These are phyloP conservation scores for Lacerta bilineata DNA, from an alignment of 2,797 vertebrate species.

Conservation along the genomic window DNA sequence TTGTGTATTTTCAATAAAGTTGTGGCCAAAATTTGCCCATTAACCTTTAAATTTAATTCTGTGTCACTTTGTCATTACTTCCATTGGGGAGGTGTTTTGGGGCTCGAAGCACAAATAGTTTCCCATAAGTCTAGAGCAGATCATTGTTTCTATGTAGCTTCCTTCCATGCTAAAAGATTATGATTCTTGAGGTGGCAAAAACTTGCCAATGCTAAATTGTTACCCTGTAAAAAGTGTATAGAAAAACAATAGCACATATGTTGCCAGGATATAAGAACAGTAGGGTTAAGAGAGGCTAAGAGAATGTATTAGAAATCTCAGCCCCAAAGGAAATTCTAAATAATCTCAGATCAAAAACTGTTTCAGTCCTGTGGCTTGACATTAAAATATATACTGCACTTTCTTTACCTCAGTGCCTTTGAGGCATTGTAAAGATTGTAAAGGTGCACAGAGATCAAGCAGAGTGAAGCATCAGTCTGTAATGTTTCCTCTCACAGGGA, in stretches of 20 bases:
- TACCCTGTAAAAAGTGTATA: background rate
- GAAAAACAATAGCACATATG: background rate
- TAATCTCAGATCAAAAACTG: conserved; percentile 64
- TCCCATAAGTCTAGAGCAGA: background rate
- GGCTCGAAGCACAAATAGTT: background rate
- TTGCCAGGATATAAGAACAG: background rate
- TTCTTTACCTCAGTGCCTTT: conserved; percentile 52
- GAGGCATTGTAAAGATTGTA: conserved; percentile 56
- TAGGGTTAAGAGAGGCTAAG: background rate
- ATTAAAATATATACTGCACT: conserved; percentile 33
- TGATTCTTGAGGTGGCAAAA: background rate
- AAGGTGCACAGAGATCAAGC: conserved; percentile 57
- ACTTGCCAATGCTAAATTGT: background rate
- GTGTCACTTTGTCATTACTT: too few species aligned
- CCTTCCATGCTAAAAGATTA: background rate
- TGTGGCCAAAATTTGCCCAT: too few species aligned
- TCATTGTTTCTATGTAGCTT: background rate
- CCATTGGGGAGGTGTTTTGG: too few species aligned
- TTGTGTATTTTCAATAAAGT: too few species aligned
- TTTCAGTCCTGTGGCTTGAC: conserved; percentile 64
- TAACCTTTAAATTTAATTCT: too few species aligned
- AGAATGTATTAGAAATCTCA: conserved; percentile 51
- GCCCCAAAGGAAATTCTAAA: conserved; percentile 65
- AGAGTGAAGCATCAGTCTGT: conserved; percentile 64
- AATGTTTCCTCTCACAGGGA: conserved; percentile 48